Conservation (phyloP, 2,888 invertebrate species). For the Cheilosia urbana region DNA sequence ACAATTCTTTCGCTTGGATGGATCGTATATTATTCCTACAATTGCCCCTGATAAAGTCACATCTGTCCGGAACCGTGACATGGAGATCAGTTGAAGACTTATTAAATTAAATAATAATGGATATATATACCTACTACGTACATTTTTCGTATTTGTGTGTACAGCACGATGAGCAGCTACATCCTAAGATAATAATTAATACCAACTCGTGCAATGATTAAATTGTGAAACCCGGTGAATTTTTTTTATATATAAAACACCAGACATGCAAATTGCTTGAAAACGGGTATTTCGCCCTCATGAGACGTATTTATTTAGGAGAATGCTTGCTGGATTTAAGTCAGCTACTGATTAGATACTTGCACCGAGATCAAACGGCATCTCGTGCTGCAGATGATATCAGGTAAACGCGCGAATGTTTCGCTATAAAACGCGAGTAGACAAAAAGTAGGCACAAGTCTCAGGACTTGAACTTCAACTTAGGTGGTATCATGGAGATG, state of each 20-base stretch:
- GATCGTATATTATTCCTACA: constrained; percentile 61
- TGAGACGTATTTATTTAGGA: background rate
- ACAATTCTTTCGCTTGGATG: constrained; percentile 36
- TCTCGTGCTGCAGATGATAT: too few species aligned
- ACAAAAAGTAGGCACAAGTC: too few species aligned
- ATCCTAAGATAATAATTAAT: constrained; percentile 52
- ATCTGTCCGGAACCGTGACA: constrained; percentile 59
- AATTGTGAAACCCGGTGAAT: background rate
- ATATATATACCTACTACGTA: constrained; percentile 13
- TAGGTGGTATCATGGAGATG: too few species aligned
- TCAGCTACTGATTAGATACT: background rate
- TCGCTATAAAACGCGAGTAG: too few species aligned
- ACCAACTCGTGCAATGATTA: constrained; percentile 5
- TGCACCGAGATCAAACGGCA: too few species aligned
- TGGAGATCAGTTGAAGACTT: constrained; percentile 48
- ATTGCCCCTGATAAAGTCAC: constrained; percentile 60
- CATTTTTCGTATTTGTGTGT: constrained; percentile 11
- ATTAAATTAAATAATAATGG: constrained; percentile 70
- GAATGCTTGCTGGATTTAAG: constrained; percentile 1
- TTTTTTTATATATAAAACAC: background rate
- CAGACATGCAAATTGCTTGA: background rate
- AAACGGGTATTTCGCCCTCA: background rate
- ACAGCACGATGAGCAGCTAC: constrained; percentile 6
- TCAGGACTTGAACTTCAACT: too few species aligned
- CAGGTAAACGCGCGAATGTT: too few species aligned